These are phyloP conservation scores for Tachysurus fulvidraco DNA, from an alignment of 2,113 vertebrate species.

Conservation along the genomic window DNA sequence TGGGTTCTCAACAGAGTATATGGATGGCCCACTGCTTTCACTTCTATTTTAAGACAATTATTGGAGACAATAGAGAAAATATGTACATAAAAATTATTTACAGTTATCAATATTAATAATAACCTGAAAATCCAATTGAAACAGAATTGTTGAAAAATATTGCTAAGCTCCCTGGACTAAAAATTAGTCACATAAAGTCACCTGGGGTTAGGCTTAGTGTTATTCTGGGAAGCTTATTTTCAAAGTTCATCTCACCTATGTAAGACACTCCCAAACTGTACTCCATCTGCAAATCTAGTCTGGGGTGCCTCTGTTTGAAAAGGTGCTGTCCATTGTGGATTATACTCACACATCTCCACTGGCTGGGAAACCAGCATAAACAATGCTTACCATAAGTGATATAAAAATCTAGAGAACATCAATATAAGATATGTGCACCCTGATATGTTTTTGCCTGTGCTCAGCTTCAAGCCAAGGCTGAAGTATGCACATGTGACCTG, in stretches of 20 bases:
- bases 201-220: background rate
- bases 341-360: slow-evolving; percentile 53
- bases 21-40: background rate
- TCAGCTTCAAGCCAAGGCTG: background rate
- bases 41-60: slow-evolving; percentile 17
- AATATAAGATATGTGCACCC: background rate
- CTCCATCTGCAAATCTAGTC: slow-evolving; percentile 40
- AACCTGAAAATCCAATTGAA: background rate
- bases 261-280: slow-evolving; percentile 62
- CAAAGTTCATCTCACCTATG: slow-evolving; percentile 65
- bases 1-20: background rate
- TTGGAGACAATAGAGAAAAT: background rate
- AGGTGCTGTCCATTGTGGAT: slow-evolving; percentile 59
- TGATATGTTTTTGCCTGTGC: background rate
- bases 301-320: slow-evolving; percentile 49
- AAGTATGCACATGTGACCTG: too few species aligned
- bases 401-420: background rate
- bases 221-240: background rate
- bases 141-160: background rate
- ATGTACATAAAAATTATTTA: background rate
- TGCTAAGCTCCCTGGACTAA: background rate
- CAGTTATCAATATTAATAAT: background rate
- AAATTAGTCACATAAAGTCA: background rate
- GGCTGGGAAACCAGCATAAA: slow-evolving; percentile 65
- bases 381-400: background rate